These are phyloP conservation scores for Spinus pinus DNA, from an alignment of 2,797 vertebrate genomes.

Conservation along the genomic window DNA sequence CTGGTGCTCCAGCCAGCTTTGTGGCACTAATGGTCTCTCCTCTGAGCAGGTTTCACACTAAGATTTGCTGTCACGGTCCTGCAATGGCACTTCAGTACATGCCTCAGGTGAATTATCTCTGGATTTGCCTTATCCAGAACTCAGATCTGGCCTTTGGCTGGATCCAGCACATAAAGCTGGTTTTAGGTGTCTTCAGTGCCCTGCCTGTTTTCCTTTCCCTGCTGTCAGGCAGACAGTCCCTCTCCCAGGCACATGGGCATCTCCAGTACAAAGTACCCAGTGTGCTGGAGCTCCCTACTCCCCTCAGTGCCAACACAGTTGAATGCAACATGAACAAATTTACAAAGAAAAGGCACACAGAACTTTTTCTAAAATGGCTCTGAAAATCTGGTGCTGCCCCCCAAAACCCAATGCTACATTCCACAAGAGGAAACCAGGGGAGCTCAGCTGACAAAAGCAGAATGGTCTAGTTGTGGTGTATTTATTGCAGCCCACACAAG, in stretches of 20 bases:
- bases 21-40: neutral
- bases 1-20: neutral
- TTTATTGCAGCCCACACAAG: conserved; percentile 20
- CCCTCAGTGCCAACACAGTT: neutral
- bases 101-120: neutral
- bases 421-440: neutral
- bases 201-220: neutral
- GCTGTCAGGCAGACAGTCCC: neutral
- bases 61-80: neutral
- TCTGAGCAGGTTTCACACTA: neutral
- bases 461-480: neutral
- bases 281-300: neutral
- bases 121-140: neutral
- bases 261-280: neutral
- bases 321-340: neutral
- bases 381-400: neutral
- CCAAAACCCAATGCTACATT: neutral
- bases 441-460: neutral
- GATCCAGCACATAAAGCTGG: neutral
- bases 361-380: neutral
- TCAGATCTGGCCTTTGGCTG: neutral
- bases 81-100: neutral
- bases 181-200: neutral
- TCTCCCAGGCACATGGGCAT: neutral
- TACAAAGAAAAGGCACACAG: neutral